Base-by-base conservation (phyloP, 92 coral and sea anemone genomes). In the Parazoanthus atlanticus region DNA sequence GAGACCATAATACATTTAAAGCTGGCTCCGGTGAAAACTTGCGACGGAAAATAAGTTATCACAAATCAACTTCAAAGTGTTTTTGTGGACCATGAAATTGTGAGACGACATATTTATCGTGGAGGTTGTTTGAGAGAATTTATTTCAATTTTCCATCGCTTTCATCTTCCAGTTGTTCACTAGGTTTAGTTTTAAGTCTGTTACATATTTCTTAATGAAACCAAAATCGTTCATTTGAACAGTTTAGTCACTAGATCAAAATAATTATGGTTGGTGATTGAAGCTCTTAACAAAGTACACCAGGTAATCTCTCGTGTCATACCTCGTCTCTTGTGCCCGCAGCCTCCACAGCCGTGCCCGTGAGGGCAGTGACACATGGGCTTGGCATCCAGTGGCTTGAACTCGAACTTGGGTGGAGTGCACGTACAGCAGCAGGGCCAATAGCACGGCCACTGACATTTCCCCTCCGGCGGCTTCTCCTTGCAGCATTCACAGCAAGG, bases 371-470 rank as follows among this genome's bases (percentile, higher is more conserved):
- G 94, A 49, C 98, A 95, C 86, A 93, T 81, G 52, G 98, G 96
- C 82, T 95, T 95, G 85, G 98, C 93, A 69, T 95, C 89, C 71
- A 92, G 70, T 15, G 94, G 94, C 81, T 89, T 92, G 81, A 94
- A 92, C 92, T 94, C 88, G 86, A 94, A 94, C 92, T 94, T 88
- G 26, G 96, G 96, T 1, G 96, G 96, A 21, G 93, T 93, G 73
- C 96, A 94, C 84, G 90, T 89, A 85, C 97, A 94, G 90, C 97
- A 94, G 90, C 97, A 94, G 52, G 97, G 97, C 97, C 97, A 94
- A 88, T 92, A 92, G 91, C 97, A 94, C 64, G 97, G 97, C 97
- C 97, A 94, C 90, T 94, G 93, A 70, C 97, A 94, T 89, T 93
- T 93, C 82, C 97, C 96, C 71, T 89, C 75, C 34, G 95, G 97